A percentile compares a stretch with the other conserved stretches of the same genome.
Conservation (phyloP, 2,797 vertebrate genomes). For the Poeciliopsis infans region DNA sequence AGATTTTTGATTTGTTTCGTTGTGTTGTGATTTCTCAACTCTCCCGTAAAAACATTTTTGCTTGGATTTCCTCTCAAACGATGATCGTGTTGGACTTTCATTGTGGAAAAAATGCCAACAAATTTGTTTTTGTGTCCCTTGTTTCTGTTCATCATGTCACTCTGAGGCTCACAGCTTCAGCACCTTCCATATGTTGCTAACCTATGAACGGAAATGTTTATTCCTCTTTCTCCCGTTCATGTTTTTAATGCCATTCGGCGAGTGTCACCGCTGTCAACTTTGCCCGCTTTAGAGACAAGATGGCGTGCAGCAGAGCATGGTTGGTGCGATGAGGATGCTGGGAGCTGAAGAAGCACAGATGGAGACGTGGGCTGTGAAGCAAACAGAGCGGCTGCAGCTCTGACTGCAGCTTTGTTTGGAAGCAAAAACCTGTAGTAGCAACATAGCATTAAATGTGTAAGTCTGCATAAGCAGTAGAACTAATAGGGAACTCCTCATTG, state of each 20-base stretch:
- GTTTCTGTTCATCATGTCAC: neutral
- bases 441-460: neutral
- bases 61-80: too few species aligned
- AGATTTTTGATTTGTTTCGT: too few species aligned
- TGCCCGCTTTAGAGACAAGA: neutral
- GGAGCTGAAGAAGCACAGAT: neutral
- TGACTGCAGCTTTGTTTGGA: neutral
- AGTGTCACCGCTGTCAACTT: neutral
- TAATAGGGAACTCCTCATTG: neutral
- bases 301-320: neutral
- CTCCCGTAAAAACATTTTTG: too few species aligned
- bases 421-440: neutral
- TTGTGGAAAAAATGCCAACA: neutral
- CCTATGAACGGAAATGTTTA: neutral
- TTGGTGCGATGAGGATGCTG: neutral
- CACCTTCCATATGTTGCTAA: neutral
- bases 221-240: neutral
- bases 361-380: neutral
- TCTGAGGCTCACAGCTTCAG: neutral
- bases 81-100: too few species aligned
- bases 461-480: neutral
- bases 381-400: constrained; percentile 1
- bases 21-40: too few species aligned
- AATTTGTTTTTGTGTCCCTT: neutral
- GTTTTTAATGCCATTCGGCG: neutral